Evolutionary conservation across 2,797 vertebrate genomes (phyloP).

Genomic region (Mus minutoides): DNA sequence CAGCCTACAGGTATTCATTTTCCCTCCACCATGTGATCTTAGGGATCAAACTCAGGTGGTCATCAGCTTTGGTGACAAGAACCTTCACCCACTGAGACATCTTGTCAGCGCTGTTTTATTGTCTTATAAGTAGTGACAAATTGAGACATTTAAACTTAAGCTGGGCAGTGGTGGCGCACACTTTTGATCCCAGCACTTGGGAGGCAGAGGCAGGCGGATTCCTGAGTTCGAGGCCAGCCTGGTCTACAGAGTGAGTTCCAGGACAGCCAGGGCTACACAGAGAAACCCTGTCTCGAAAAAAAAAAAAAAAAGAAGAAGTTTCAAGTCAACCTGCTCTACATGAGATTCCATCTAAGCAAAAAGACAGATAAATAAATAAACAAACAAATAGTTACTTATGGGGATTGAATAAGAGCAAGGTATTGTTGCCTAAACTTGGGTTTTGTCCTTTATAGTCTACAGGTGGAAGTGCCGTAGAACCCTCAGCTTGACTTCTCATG

Average conservation of each 20-base stretch:
- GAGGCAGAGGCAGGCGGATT: no score
- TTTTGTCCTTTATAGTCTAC: background rate
- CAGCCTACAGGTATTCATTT: background rate
- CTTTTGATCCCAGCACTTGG: no score
- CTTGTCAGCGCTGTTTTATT: background rate
- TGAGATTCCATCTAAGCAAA: background rate
- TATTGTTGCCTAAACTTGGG: background rate
- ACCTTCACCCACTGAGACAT: background rate
- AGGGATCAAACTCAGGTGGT: background rate
- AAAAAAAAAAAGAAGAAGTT: background rate
- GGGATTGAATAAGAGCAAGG: background rate
- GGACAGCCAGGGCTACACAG: no score
- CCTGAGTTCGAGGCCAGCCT: no score
- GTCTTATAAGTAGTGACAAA: background rate
- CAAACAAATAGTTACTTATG: background rate
- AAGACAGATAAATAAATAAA: background rate
- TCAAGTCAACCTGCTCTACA: background rate
- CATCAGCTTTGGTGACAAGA: background rate
- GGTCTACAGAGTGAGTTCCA: no score
- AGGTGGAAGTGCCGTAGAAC: background rate
- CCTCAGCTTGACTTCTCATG: background rate
- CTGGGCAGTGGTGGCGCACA: background rate
- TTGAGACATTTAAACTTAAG: conserved; percentile 3
- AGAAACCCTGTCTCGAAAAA: no score
- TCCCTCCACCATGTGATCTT: background rate